phyloP scores from a whole-genome alignment of 2,797 vertebrate genomes.

The Typhlichthys subterraneus region DNA sequence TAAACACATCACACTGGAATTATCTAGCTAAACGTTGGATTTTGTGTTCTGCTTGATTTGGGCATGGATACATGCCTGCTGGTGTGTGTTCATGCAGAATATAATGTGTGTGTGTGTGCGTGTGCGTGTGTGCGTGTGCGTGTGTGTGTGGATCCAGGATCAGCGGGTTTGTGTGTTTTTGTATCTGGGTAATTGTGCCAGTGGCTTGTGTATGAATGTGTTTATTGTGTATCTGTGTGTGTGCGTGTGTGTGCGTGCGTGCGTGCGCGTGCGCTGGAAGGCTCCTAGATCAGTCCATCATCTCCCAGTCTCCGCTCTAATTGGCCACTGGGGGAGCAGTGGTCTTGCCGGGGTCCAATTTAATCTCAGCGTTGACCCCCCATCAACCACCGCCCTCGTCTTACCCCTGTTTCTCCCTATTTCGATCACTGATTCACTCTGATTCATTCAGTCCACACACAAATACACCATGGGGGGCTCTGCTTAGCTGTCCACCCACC shows the following conservation, averaged over 20 bases:
- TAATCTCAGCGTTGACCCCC: conserved; percentile 42
- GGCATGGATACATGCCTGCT: no score
- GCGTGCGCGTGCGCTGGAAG: conserved; percentile 7
- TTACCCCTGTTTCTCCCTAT: conserved; percentile 1
- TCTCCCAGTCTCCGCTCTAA: conserved; percentile 45
- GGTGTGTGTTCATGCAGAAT: no score
- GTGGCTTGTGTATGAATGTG: not conserved
- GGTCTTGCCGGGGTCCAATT: conserved; percentile 40
- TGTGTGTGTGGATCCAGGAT: no score
- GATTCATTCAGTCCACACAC: not conserved
- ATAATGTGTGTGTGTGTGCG: not conserved
- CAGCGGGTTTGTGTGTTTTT: not conserved
- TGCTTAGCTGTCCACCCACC: conserved; percentile 27
- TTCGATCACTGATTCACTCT: conserved; percentile 4
- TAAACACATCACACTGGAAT: not conserved
- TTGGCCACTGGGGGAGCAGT: conserved; percentile 60
- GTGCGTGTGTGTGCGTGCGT: conserved; percentile 24
- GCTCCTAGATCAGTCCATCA: conserved; percentile 27
- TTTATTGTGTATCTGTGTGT: conserved; percentile 34
- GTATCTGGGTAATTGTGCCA: not conserved
- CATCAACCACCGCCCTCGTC: not conserved
- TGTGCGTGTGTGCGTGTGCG: not conserved
- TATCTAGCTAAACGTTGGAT: no score
- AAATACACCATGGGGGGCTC: conserved; percentile 1
- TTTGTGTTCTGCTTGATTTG: not conserved